A percentile compares a stretch with the other conserved stretches of the same genome.
Evolutionary conservation across 30 jellyfish, hydroid and myxozoan genomes (phyloP).

Genomic region (Rhopilema esculentum): DNA sequence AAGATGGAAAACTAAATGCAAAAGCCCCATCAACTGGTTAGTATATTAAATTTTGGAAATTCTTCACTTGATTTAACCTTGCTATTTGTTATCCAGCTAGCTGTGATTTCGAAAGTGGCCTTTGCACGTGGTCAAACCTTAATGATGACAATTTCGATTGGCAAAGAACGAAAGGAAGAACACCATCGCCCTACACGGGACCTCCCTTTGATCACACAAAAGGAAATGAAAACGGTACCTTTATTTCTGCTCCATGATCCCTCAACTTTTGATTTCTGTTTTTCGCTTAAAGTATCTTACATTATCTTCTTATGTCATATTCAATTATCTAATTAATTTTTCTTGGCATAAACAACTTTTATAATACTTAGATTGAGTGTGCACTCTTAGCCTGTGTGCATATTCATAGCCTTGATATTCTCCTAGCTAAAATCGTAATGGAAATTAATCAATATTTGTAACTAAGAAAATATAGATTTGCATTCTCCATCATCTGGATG

Average conservation of each 20-base stretch:
- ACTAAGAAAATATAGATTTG: too few species aligned
- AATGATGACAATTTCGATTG: slow-evolving; percentile 60
- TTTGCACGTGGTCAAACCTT: slow-evolving; percentile 67
- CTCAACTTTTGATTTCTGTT: too few species aligned
- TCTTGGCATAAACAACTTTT: background rate
- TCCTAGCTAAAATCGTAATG: too few species aligned
- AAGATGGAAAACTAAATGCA: too few species aligned
- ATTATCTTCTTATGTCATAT: background rate
- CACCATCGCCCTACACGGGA: slow-evolving; percentile 85
- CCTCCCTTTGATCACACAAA: slow-evolving; percentile 78
- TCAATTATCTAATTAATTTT: background rate
- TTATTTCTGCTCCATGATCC: background rate
- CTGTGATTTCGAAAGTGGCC: slow-evolving; percentile 57
- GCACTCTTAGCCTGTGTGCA: too few species aligned
- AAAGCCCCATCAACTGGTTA: too few species aligned
- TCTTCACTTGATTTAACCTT: background rate
- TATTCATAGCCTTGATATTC: too few species aligned
- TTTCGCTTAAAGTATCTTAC: background rate
- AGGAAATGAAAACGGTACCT: slow-evolving; percentile 33
- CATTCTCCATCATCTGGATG: too few species aligned
- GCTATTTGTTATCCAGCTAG: slow-evolving; percentile 20
- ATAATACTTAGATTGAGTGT: background rate
- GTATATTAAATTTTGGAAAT: too few species aligned
- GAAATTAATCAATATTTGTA: too few species aligned
- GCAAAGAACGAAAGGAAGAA: slow-evolving; percentile 55